phyloP scores from a whole-genome alignment of 2,113 vertebrate species.

The Columbina picui region DNA sequence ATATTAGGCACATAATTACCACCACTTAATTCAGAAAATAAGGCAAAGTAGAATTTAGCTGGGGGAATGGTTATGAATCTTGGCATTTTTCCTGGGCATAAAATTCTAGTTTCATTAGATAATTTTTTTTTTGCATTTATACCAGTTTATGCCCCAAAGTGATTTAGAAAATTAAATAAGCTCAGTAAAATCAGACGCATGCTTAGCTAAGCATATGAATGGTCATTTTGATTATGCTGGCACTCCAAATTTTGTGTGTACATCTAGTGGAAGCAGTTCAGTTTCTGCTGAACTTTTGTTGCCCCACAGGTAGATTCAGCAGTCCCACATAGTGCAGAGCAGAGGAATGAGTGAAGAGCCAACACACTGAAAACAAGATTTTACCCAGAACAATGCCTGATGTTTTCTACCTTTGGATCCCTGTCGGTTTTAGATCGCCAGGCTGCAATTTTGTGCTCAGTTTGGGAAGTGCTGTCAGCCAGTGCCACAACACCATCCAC shows the following conservation, averaged over 20 bases:
- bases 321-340: background rate
- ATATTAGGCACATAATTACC: constrained; percentile 56
- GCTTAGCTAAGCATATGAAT: background rate
- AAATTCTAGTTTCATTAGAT: constrained; percentile 33
- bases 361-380: background rate
- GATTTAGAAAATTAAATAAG: constrained; percentile 21
- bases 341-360: background rate
- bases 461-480: background rate
- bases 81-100: constrained; percentile 39
- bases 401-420: background rate
- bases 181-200: background rate
- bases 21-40: constrained; percentile 63
- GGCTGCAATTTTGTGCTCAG: accelerated
- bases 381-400: accelerated
- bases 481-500: accelerated
- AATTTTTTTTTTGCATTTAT: constrained; percentile 37
- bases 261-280: background rate
- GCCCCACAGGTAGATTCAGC: background rate
- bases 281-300: background rate
- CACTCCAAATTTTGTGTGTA: background rate
- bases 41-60: constrained; percentile 26
- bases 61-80: constrained; percentile 25
- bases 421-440: background rate
- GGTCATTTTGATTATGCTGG: background rate
- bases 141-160: constrained; percentile 1